Conservation (phyloP, 2,113 vertebrate genomes). For the Toxotes chatareus region DNA sequence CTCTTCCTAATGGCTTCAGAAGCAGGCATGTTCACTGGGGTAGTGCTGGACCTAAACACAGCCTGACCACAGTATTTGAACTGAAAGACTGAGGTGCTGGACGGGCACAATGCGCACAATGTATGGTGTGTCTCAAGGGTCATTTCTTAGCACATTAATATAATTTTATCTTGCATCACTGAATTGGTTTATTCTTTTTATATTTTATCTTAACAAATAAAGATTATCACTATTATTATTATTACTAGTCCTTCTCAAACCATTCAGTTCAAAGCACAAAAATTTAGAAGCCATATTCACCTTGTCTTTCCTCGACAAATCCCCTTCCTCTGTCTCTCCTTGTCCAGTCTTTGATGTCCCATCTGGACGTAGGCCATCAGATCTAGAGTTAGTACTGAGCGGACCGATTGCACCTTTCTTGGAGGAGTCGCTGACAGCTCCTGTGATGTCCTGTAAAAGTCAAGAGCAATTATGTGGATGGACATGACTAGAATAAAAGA, state of each 20-base stretch:
- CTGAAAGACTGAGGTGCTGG: too few relatives aligned
- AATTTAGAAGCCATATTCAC: conserved; percentile 43
- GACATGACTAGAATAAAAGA: background rate
- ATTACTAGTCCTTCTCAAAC: background rate
- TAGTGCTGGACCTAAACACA: too few relatives aligned
- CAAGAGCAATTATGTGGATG: background rate
- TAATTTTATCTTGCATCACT: too few relatives aligned
- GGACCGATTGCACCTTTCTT: conserved; percentile 27
- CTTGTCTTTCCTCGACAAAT: conserved; percentile 75
- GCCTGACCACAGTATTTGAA: too few relatives aligned
- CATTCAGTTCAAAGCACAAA: background rate
- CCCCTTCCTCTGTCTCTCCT: conserved; percentile 59
- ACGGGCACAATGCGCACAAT: too few relatives aligned
- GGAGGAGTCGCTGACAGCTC: conserved; percentile 21
- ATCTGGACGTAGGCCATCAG: conserved; percentile 19
- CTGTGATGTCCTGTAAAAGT: conserved; percentile 52
- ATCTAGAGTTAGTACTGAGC: conserved; percentile 8
- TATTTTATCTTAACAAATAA: too few relatives aligned
- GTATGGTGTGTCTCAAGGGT: too few relatives aligned
- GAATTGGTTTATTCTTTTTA: too few relatives aligned
- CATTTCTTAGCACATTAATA: too few relatives aligned
- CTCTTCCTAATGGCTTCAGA: too few relatives aligned
- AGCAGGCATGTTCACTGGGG: too few relatives aligned
- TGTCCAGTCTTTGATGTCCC: conserved; percentile 35
- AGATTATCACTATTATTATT: too few relatives aligned